These are phyloP conservation scores for Centrocercus urophasianus DNA, from an alignment of 2,113 vertebrate species.

Conservation along the genomic window DNA sequence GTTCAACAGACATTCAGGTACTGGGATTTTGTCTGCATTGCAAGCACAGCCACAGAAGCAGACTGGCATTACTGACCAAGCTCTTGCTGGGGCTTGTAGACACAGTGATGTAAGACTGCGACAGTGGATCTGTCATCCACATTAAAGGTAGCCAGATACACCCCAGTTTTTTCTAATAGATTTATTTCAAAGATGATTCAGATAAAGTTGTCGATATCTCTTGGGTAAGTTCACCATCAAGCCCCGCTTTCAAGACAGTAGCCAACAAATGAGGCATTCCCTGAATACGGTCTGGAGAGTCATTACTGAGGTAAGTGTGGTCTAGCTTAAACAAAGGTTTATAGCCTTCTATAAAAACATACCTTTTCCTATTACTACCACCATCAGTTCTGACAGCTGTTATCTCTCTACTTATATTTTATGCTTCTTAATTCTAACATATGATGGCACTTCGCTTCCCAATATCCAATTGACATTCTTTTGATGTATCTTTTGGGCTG, in stretches of 20 bases:
- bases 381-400: slow-evolving; percentile 43
- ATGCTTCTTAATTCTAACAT: slow-evolving; percentile 52
- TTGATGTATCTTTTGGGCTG: slow-evolving; percentile 72
- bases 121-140: neutral
- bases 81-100: neutral
- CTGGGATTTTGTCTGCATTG: neutral
- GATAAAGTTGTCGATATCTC: neutral
- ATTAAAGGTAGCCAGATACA: neutral
- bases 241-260: neutral
- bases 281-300: neutral
- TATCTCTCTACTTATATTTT: slow-evolving; percentile 9
- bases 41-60: neutral
- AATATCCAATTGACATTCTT: slow-evolving; percentile 65
- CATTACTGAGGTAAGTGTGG: neutral
- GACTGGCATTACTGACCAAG: neutral
- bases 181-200: neutral
- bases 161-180: neutral
- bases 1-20: neutral
- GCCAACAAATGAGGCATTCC: neutral
- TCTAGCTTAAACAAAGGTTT: slow-evolving; percentile 26
- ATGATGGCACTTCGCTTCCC: slow-evolving; percentile 54
- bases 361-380: neutral
- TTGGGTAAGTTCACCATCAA: neutral
- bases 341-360: neutral
- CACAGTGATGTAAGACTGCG: neutral